Evolutionary conservation across 2,888 invertebrate species (phyloP).

Genomic region (Sthenelais limicola): DNA sequence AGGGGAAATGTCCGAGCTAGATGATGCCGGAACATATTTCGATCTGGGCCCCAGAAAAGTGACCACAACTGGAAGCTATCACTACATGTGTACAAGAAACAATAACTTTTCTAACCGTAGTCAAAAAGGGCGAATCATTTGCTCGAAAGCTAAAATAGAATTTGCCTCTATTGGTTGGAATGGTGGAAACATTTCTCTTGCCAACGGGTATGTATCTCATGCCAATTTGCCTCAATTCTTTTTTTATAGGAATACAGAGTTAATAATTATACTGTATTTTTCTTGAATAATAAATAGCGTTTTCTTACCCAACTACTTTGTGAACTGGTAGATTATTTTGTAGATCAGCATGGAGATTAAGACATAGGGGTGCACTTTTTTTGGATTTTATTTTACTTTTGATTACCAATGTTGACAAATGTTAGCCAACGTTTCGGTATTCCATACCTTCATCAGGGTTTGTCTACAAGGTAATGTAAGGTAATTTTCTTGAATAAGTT

Average conservation of each 20-base stretch:
- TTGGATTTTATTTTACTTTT: too few species aligned
- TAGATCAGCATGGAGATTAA: too few species aligned
- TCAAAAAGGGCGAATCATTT: slow-evolving; percentile 69
- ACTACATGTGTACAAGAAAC: slow-evolving; percentile 70
- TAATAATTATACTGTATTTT: not conserved
- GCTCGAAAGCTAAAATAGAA: slow-evolving; percentile 49
- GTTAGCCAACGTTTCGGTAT: too few species aligned
- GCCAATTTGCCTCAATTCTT: not conserved
- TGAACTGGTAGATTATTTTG: too few species aligned
- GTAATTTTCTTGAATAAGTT: too few species aligned
- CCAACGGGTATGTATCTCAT: slow-evolving; percentile 57
- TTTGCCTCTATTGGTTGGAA: slow-evolving; percentile 61
- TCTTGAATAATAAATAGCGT: too few species aligned
- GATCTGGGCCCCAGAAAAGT: slow-evolving; percentile 67
- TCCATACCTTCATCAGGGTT: too few species aligned
- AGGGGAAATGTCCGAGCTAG: slow-evolving; percentile 64
- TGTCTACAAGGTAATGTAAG: too few species aligned
- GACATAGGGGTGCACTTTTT: too few species aligned
- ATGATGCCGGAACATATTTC: slow-evolving; percentile 71
- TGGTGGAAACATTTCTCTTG: slow-evolving; percentile 61
- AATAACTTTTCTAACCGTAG: slow-evolving; percentile 72
- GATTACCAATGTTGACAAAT: too few species aligned
- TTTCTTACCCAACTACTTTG: too few species aligned
- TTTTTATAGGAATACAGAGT: not conserved
- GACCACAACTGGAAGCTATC: slow-evolving; percentile 61